phyloP scores from a whole-genome alignment of 2,888 invertebrate genomes.

The Exocentrus adspersus region DNA sequence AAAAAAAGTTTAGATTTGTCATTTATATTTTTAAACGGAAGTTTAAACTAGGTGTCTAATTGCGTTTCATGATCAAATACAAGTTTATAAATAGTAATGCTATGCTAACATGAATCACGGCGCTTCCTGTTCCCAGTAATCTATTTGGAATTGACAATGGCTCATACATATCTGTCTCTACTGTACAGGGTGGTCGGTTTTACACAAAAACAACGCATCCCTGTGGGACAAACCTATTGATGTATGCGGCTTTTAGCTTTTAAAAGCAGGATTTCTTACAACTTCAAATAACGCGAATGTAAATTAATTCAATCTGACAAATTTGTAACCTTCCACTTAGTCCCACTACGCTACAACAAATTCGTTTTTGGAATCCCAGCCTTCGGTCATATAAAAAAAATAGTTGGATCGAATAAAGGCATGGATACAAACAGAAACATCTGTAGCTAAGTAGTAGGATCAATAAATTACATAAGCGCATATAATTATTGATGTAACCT shows the following conservation, averaged over 20 bases:
- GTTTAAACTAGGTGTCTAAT: too few relatives aligned
- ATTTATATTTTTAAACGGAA: too few relatives aligned
- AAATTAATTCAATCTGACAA: too few relatives aligned
- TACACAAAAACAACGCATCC: too few relatives aligned
- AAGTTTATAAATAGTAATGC: background rate
- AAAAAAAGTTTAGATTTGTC: too few relatives aligned
- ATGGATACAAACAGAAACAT: background rate
- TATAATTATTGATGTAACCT: background rate
- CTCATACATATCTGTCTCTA: background rate
- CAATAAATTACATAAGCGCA: background rate
- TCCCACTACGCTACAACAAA: background rate
- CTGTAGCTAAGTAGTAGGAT: too few relatives aligned
- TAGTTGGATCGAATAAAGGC: too few relatives aligned
- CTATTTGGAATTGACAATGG: conserved; percentile 1
- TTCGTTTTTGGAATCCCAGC: background rate
- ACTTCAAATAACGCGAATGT: too few relatives aligned
- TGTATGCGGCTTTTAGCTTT: too few relatives aligned
- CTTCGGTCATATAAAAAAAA: background rate
- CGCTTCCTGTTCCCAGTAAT: background rate
- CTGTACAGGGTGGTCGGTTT: background rate
- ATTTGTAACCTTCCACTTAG: background rate
- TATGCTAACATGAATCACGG: background rate
- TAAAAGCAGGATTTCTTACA: too few relatives aligned
- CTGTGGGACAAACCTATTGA: too few relatives aligned
- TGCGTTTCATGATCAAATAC: background rate